Conservation (phyloP, 2,888 invertebrate genomes). For the Cloeon dipterum region DNA sequence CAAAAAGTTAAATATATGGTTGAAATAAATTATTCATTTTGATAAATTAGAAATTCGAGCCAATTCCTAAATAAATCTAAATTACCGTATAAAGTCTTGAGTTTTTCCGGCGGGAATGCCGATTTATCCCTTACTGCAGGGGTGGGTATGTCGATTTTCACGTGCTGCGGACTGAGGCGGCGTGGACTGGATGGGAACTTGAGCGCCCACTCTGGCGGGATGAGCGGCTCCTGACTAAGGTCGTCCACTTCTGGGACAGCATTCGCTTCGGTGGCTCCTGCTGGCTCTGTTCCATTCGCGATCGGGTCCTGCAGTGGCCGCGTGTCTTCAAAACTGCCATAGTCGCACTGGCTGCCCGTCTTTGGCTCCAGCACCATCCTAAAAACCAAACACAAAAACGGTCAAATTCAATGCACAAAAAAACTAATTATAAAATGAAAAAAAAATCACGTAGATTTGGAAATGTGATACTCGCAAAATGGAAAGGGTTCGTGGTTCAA, state of each 20-base stretch:
- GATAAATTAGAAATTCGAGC: background rate
- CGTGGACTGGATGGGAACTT: constrained; percentile 16
- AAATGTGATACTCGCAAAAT: too few species aligned
- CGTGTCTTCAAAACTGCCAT: constrained; percentile 32
- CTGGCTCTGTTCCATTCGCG: constrained; percentile 8
- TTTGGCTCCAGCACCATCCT: constrained; percentile 42
- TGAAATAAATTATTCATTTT: background rate
- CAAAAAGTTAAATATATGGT: too few species aligned
- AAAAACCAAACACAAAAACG: constrained; percentile 12
- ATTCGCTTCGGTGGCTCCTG: constrained; percentile 13
- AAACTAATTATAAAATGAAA: too few species aligned
- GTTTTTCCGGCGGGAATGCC: constrained; percentile 61
- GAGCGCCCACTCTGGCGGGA: constrained; percentile 17
- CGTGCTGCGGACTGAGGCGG: constrained; percentile 22
- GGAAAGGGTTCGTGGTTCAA: too few species aligned
- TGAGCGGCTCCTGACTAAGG: constrained; percentile 12
- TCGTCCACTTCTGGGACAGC: constrained; percentile 12
- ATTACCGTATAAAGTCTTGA: constrained; percentile 46
- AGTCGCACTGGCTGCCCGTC: constrained; percentile 30
- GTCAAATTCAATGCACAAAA: too few species aligned
- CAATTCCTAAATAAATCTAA: background rate
- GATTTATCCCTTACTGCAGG: constrained; percentile 47
- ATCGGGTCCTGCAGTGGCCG: constrained; percentile 6
- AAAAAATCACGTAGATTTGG: too few species aligned
- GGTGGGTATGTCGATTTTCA: constrained; percentile 38